phyloP scores from a whole-genome alignment of 2,888 invertebrate genomes.

The Cosmia pyralina region DNA sequence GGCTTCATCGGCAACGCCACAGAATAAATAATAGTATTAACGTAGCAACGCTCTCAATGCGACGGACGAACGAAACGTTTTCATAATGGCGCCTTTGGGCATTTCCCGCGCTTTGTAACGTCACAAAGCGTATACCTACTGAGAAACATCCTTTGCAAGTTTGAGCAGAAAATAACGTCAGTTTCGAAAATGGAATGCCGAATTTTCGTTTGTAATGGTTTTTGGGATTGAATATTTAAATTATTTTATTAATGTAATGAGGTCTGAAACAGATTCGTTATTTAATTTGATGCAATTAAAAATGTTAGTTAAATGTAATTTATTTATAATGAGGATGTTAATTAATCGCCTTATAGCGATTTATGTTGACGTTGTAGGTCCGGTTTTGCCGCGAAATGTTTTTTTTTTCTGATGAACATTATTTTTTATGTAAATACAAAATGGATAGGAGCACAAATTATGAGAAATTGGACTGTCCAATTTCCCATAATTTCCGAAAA shows the following conservation, averaged over 20 bases:
- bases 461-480: too few species aligned
- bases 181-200: neutral
- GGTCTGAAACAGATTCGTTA: neutral
- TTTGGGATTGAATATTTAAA: slow-evolving; percentile 1
- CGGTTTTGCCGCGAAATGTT: too few species aligned
- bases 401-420: too few species aligned
- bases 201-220: neutral
- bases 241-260: slow-evolving; percentile 21
- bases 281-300: slow-evolving; percentile 1
- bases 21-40: too few species aligned
- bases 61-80: slow-evolving; percentile 20
- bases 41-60: neutral
- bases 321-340: neutral
- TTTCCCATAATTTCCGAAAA: too few species aligned
- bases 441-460: too few species aligned
- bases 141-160: slow-evolving; percentile 11
- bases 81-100: slow-evolving; percentile 46
- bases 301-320: neutral
- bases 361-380: neutral
- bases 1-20: neutral
- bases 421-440: too few species aligned
- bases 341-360: neutral
- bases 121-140: slow-evolving; percentile 21
- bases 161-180: neutral
- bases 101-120: slow-evolving; percentile 35